Evolutionary conservation across 2,888 invertebrate genomes (phyloP), one percentile per base, ranked within the genome.

Genomic region (Sphecodes monilicornis): DNA sequence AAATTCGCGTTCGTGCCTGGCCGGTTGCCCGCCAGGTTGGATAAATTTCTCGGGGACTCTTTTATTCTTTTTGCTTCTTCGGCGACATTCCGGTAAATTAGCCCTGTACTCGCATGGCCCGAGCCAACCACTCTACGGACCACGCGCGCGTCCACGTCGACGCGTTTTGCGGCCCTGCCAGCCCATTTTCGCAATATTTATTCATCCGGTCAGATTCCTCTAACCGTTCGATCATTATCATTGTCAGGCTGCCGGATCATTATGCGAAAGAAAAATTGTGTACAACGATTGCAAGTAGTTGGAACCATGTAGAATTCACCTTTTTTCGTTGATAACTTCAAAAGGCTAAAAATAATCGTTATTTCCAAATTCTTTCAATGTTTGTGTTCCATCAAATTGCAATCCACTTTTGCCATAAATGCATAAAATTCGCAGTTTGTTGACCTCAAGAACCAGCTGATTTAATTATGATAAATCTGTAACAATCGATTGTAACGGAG

Each of bases 1-100:
- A 80, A 80, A 73, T 78, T 57, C 54, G 68, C 18, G 18, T 64
- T 32, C 64, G 18, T 64, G 64, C 64, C 43, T 68, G 39, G 43
- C 41, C 46, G 13, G 18, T 43, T 68, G 41, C 22, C 50, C 74
- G 74, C 71, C 74, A 43, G 80, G 70, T 66, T 54, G 73, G 68
- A 73, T 73, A 69, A 76, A 76, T 82, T 76, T 77, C 76, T 68
- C 68, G 73, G 36, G 2, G 50, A 50, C 50, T n/a, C 50, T 50
- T 22, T 26, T 54, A 66, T 78, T 80, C 83, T 83, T 86, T 75
- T 73, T 73, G 26, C 57, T 57, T 57, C 57, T 11, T 76, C 50
- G 68, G 57, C 57, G 26, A 74, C 57, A 85, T 89, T 89, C 86
- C 88, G 77, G 78, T 88, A 78, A 89, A 89, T 89, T 89, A 84